Conservation (phyloP, 2,888 invertebrate species). For the Synergus itoensis region DNA sequence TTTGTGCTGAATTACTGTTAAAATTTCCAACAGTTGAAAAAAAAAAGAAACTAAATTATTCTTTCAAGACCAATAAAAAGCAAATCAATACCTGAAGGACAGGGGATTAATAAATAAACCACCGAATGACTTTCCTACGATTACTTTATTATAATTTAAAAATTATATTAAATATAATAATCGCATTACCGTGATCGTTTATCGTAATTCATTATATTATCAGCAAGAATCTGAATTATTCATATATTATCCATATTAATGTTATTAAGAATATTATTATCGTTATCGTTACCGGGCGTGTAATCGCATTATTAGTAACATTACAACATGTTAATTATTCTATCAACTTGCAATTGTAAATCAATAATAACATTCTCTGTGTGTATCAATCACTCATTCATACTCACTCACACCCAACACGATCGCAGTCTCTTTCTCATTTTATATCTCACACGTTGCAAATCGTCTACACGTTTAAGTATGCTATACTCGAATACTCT, state of each 20-base stretch:
- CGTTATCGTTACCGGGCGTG: constrained; percentile 62
- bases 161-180: constrained; percentile 68
- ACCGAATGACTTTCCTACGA: constrained; percentile 53
- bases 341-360: constrained; percentile 67
- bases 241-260: constrained; percentile 65
- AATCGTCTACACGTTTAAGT: constrained; percentile 49
- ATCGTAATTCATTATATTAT: constrained; percentile 64
- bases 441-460: constrained; percentile 41
- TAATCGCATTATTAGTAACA: constrained; percentile 65
- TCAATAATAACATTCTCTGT: constrained; percentile 62
- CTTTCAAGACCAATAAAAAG: neutral
- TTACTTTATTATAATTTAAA: constrained; percentile 63
- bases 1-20: too few relatives aligned
- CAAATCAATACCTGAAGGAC: constrained; percentile 23
- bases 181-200: constrained; percentile 65
- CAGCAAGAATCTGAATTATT: constrained; percentile 68
- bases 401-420: constrained; percentile 42
- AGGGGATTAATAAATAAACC: neutral
- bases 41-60: neutral
- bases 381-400: constrained; percentile 46
- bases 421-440: constrained; percentile 38
- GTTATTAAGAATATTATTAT: constrained; percentile 69
- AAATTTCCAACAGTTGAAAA: neutral
- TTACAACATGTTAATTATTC: constrained; percentile 67
- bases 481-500: constrained; percentile 59